Evolutionary conservation across 1,140 invertebrate genomes (phyloP), one percentile per base, ranked within the genome.

Genomic region (Lasioglossum albipes): DNA sequence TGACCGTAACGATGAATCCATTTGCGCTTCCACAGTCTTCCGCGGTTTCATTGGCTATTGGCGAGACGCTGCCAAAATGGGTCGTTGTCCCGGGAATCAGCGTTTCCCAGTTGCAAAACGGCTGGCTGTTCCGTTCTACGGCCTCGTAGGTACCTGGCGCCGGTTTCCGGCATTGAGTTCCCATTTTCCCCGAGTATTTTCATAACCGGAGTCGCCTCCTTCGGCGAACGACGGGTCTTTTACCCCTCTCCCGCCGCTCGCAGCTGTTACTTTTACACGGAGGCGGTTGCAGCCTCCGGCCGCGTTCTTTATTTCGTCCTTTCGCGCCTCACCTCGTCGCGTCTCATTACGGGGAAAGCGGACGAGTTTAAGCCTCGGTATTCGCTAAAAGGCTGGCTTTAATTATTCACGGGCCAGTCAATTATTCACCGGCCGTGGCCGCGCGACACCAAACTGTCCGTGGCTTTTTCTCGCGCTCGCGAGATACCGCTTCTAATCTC

Each of bases 331-430:
- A 65, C 75, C 75, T 57, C 61, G 16, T 7, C 59, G 68, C 71
- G 57, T 70, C 73, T 82, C 75, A 74, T 86, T 80, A 83, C 20
- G 81, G 52, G 18, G 36, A 41, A 59, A 31, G 41, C 27, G 66
- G 52, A 52, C 66, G 59, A 80, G 71, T 84, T 87, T 86, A 77
- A 87, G 79, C 62, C 72, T 72, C 36, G 79, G 79, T 41, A 67
- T 69, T 75, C 45, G 79, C 82, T 87, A 87, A 87, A 81, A 86
- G 87, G 79, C 65, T 71, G 10, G 7, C 75, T 86, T 49, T 80
- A 67, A 88, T 89, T 90, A 90, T 90, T 89, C 76, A 89, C 67
- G 45, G 57, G 31, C 12, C 41, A 52, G 83, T 88, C 83, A 84
- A 88, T 89, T 85, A 87, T 87, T 87, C 72, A 84, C 22, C 22